Base-by-base conservation (phyloP, 2,113 vertebrate species). In the Galbula dea region DNA sequence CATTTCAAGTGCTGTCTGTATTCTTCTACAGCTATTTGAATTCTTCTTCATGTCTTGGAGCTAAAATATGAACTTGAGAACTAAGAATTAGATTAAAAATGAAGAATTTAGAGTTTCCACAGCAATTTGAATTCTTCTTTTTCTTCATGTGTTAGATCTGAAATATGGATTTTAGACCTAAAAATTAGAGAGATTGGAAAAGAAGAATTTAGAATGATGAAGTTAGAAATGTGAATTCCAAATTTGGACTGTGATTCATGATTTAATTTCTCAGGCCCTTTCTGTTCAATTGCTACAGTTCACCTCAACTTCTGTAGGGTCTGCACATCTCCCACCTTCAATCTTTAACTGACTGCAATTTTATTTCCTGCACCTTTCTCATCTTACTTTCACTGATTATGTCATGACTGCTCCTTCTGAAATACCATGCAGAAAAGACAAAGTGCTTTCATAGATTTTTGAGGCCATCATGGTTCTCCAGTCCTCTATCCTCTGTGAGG, bases 201-300 rank as follows among this genome's bases (percentile, higher is more conserved):
- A 7, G 37, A 39, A 13, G 36, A 29, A 18, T 32, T 32, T 46
- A 43, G 41, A 43, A 46, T n/a, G 22, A 20, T 22, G 39, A 30
- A 30, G 30, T 43, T 43, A 65, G 62, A 66, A 46, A 45, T 12
- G n/a, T 16, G 14, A 66, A 24, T 66, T 87, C 73, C 32, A 66
- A 24, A 63, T 89, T 82, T 54, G 34, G 61, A 66, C 75, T 15
- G 29, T 88, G 69, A 77, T 93, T 90, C 11, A 6, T 93, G 94
- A 87, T 90, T 94, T 92, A 73, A 75, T 96, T 95, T 77, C 94
- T 67, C 89, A 73, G 29, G 32, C 57, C 37, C 7, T 4, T 61
- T 84, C 39, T 39, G 24, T 62, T 88, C 65, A 93, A 86, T 81
- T 86, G 78, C 84, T 92, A 63, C 76, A 79, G 81, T 79, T 71